Percentiles rank a stretch among this genome's conserved stretches.
phyloP scores from a whole-genome alignment of 2,113 vertebrate species.

The Macaca fascicularis region T2T-MFA8v1.1 NC_088380.1:29437001-29437500 shows the following conservation, averaged over 20 bases:
- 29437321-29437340: too few species aligned
- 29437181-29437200: neutral
- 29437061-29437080: neutral
- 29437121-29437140: neutral
- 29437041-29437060: neutral
- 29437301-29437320: too few species aligned
- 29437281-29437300: too few species aligned
- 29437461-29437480: too few species aligned
- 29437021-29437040: neutral
- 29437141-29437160: neutral
- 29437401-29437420: too few species aligned
- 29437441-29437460: too few species aligned
- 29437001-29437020: neutral
- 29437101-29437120: neutral
- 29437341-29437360: too few species aligned
- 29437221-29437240: neutral
- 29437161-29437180: neutral
- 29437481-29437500: too few species aligned
- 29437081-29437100: neutral
- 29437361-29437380: too few species aligned
- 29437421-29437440: too few species aligned
- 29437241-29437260: neutral
- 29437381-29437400: too few species aligned
- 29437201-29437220: neutral
- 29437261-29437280: neutral